Evolutionary conservation across 1,140 invertebrate genomes (phyloP), one percentile per base, ranked within the genome.

Genomic region (Anadara kagoshimensis): DNA sequence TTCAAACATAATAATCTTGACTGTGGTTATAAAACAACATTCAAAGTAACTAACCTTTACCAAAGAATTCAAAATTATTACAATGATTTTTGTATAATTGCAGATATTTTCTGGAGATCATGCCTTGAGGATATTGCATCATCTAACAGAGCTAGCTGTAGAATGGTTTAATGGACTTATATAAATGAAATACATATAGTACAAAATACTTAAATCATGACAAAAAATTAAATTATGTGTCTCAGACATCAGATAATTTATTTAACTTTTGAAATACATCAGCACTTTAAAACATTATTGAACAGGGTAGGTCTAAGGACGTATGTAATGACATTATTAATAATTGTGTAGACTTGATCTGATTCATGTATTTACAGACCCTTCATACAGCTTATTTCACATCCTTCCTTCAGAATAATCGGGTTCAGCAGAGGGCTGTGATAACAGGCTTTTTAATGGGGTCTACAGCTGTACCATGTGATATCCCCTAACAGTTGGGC

Each of bases 61-160:
- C 29, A 26, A 44, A 49, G 1, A 20, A 47, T 63, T 47, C 1
- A 29, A 11, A 18, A 36, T 22, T 29, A 43, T 20, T 44, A 26
- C 24, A 44, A 24, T 69, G 2, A 14, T n/a, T 24, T 20, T 45
- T 22, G 36, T 22, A 61, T 24, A 47, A 53, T 66, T 76, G 59
- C 68, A 76, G 74, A 76, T 76, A 58, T 76, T 70, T 62, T 76
- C 74, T 8, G 57, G 54, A 41, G 68, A 76, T 14, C 68, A 69
- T 66, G 74, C 65, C 8, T 66, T 49, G 22, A 65, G 64, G 45
- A 69, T 76, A 45, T n/a, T 76, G 20, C 43, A 63, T 45, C 54
- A 70, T 61, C 41, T 70, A 49, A 70, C 74, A 24, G 68, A 65
- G 20, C 36, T 76, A 43, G 64, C 74, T 5, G 7, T 76, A n/a